Base-by-base conservation (phyloP, 2,888 invertebrate genomes). In the Crossocerus cetratus region DNA sequence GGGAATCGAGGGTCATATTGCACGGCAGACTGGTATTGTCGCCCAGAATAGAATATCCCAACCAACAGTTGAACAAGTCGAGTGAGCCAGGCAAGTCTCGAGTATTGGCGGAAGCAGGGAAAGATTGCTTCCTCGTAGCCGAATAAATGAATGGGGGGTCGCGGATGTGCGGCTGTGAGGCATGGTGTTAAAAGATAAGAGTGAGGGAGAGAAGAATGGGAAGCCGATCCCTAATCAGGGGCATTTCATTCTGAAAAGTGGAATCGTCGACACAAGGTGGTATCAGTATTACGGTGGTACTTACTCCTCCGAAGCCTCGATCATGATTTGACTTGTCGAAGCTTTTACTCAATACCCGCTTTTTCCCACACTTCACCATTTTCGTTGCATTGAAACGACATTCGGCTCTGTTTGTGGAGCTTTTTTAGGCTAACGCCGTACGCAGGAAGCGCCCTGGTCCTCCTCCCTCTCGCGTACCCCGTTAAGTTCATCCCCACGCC, bases 281-380 rank as follows among this genome's bases (percentile, higher is more conserved):
- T 20, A 61, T 23, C 45, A 58, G 68, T 68, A 45, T 70, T 62
- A 55, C 43, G 45, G 45, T 59, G 8, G 16, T 90, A 94, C 95
- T 95, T 93, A 96, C 96, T 95, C 95, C 93, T 96, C 96, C 94
- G 94, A 94, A 94, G 94, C 94, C 94, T 96, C 96, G 94, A 95
- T 96, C 96, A 96, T 96, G 95, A 92, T 96, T 95, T 92, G 94
- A 94, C 92, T 93, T 94, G 93, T 93, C 93, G 93, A 94, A 94
- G 94, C 94, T 93, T 93, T 94, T 95, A 96, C 94, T 94, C 93
- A 93, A 94, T 93, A 93, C 93, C 94, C 93, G 94, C 94, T 93
- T 93, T 93, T 93, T 93, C 93, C 93, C 94, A 93, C 93, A 93
- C 93, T 94, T 94, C 94, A 94, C 93, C 95, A 95, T 95, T 94